Conservation (phyloP, 1,140 invertebrate genomes). For the Spodoptera frugiperda region DNA sequence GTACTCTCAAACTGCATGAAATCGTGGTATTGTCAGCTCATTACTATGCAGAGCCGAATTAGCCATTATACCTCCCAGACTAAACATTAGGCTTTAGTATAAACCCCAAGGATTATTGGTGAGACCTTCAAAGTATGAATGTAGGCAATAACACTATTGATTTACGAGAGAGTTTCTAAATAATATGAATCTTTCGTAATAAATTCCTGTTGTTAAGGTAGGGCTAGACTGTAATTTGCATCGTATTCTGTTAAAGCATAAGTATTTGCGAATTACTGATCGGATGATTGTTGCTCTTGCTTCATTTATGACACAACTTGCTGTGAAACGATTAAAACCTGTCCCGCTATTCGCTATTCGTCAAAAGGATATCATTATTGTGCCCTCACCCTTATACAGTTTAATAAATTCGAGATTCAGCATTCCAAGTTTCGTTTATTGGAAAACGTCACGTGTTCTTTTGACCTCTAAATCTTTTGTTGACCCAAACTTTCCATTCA, state of each 20-base stretch:
- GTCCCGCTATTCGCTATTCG: too few relatives aligned
- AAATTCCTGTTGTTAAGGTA: background rate
- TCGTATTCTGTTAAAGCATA: too few relatives aligned
- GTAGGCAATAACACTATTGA: background rate
- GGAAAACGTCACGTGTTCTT: slow-evolving; percentile 11
- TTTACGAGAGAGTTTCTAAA: background rate
- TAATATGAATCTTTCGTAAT: slow-evolving; percentile 23
- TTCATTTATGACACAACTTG: too few relatives aligned
- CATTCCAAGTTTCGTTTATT: slow-evolving; percentile 16
- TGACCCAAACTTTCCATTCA: background rate
- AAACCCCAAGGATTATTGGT: background rate
- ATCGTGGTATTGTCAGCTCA: background rate
- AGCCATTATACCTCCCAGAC: background rate
- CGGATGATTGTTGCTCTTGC: too few relatives aligned
- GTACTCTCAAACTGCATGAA: slow-evolving; percentile 3
- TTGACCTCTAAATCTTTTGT: slow-evolving; percentile 22
- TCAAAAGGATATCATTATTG: too few relatives aligned
- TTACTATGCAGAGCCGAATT: background rate
- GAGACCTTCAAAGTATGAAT: background rate
- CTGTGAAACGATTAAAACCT: too few relatives aligned
- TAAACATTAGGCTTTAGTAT: too few relatives aligned
- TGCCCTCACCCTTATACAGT: too few relatives aligned
- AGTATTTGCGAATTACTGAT: too few relatives aligned
- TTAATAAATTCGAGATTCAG: background rate
- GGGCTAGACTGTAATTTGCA: too few relatives aligned